Conservation (phyloP, 2,797 vertebrate species). For the Crossoptilon crossoptilon region DNA sequence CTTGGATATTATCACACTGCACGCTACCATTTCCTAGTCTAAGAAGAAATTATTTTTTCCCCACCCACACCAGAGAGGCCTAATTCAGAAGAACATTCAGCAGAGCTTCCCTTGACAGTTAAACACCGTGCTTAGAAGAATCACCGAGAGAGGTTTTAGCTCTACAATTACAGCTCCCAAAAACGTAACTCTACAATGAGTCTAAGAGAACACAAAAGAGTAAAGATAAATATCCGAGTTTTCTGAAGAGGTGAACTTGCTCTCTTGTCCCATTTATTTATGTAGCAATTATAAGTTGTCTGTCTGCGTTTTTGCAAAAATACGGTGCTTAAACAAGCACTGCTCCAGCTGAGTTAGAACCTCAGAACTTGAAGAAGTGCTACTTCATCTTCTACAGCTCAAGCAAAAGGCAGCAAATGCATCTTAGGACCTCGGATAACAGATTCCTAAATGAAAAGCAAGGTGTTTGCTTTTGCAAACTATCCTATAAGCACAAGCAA, state of each 20-base stretch:
- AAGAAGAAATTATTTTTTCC: neutral
- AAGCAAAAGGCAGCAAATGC: neutral
- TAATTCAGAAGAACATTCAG: neutral
- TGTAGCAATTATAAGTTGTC: neutral
- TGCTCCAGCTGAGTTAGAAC: neutral
- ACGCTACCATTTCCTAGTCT: accelerated
- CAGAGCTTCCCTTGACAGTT: neutral
- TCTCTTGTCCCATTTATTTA: neutral
- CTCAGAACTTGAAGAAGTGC: neutral
- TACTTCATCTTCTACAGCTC: neutral
- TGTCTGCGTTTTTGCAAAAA: neutral
- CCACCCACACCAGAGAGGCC: neutral
- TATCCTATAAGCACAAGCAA: neutral
- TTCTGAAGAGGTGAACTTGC: neutral
- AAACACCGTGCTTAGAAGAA: neutral
- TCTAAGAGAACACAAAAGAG: neutral
- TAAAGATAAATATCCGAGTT: neutral
- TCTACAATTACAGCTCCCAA: neutral
- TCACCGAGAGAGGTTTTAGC: neutral
- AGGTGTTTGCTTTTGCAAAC: neutral
- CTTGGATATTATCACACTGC: neutral
- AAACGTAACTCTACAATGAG: neutral
- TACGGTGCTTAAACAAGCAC: neutral
- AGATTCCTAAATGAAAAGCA: neutral
- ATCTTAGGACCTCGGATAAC: neutral